Conservation (phyloP, 2,888 invertebrate genomes). For the Nysson spinosus region DNA sequence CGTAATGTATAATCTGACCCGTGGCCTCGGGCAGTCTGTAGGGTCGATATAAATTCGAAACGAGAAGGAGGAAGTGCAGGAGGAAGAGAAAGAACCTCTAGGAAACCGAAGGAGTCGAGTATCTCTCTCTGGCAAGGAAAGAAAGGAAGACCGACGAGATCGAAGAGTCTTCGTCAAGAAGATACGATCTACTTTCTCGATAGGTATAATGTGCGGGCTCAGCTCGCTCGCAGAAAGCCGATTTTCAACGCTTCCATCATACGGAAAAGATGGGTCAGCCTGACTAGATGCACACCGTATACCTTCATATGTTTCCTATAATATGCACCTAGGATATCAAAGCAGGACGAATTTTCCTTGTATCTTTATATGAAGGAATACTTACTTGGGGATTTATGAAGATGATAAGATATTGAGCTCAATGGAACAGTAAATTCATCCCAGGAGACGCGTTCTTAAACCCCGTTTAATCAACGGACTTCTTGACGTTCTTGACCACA, state of each 20-base stretch:
- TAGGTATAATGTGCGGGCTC: constrained; percentile 31
- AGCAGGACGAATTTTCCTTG: background rate
- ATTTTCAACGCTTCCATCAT: constrained; percentile 42
- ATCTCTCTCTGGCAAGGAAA: no score
- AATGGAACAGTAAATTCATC: no score
- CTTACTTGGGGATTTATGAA: background rate
- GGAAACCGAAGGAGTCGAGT: no score
- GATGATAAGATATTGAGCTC: no score
- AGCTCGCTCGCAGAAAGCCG: constrained; percentile 37
- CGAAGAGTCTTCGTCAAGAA: constrained; percentile 29
- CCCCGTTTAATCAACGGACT: background rate
- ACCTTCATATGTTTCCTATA: background rate
- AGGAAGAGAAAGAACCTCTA: constrained; percentile 1
- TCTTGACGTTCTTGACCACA: background rate
- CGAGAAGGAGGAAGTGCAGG: constrained; percentile 3
- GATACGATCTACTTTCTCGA: constrained; percentile 43
- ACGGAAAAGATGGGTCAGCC: constrained; percentile 15
- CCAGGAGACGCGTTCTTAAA: no score
- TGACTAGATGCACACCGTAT: no score
- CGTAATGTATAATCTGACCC: constrained; percentile 56
- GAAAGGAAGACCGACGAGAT: constrained; percentile 23
- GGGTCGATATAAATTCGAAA: constrained; percentile 47
- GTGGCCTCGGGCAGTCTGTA: constrained; percentile 48
- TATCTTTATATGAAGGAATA: no score
- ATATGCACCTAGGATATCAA: background rate